Evolutionary conservation across 2,113 vertebrate genomes (phyloP).

Genomic region (Reinhardtius hippoglossoides): DNA sequence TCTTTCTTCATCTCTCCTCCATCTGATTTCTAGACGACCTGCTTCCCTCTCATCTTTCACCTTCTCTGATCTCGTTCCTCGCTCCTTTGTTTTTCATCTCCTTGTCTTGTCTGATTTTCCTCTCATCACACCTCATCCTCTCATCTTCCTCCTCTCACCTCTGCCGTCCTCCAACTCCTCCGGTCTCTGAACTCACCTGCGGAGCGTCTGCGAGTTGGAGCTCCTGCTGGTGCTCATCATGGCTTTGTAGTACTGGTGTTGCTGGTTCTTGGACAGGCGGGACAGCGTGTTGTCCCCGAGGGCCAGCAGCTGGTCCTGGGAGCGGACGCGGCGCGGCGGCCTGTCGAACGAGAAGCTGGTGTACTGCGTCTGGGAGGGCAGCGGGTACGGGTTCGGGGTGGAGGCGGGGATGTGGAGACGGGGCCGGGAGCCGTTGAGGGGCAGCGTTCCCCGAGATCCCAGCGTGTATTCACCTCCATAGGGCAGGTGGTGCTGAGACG

Average conservation of each 20-base stretch:
- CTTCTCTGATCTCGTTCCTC: slow-evolving; percentile 15
- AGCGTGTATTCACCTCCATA: slow-evolving; percentile 80
- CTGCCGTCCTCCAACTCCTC: neutral
- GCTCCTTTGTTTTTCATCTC: neutral
- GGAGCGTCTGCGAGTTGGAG: slow-evolving; percentile 74
- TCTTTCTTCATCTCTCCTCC: slow-evolving; percentile 1
- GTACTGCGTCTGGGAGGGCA: slow-evolving; percentile 74
- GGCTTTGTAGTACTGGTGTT: slow-evolving; percentile 84
- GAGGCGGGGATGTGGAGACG: slow-evolving; percentile 79
- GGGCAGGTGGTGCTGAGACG: slow-evolving; percentile 84
- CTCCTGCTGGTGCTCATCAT: slow-evolving; percentile 79
- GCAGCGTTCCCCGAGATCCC: slow-evolving; percentile 86
- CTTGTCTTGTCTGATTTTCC: neutral
- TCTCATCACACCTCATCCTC: neutral
- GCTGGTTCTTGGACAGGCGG: slow-evolving; percentile 83
- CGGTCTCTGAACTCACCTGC: slow-evolving; percentile 63
- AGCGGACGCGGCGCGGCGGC: slow-evolving; percentile 85
- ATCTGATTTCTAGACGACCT: neutral
- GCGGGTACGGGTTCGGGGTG: slow-evolving; percentile 85
- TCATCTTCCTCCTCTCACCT: neutral
- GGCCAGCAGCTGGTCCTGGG: slow-evolving; percentile 88
- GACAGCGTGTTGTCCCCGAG: slow-evolving; percentile 81
- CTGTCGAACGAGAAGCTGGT: slow-evolving; percentile 70
- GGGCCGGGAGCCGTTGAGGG: slow-evolving; percentile 83
- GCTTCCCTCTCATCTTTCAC: neutral